These are phyloP conservation scores for Wiebesia pumilae DNA, from an alignment of 1,140 invertebrate species.

Conservation along the genomic window DNA sequence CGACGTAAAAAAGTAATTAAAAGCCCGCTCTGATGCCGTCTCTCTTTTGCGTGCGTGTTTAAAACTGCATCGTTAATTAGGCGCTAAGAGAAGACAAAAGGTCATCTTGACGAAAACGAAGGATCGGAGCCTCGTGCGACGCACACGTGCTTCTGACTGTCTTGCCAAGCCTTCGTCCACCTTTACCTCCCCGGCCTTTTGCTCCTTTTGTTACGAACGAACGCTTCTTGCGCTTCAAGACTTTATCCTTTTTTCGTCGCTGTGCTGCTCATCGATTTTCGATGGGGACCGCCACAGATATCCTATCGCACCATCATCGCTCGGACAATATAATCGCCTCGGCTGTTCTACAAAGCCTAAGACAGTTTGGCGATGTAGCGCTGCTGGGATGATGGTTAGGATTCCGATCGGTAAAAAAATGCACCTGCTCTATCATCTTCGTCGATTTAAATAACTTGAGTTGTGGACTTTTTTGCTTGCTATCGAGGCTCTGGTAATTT, in stretches of 20 bases:
- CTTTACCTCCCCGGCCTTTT: neutral
- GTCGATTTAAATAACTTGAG: constrained; percentile 12
- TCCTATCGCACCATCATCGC: constrained; percentile 28
- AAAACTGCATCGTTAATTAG: constrained; percentile 46
- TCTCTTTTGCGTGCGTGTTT: neutral
- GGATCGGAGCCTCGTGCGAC: neutral
- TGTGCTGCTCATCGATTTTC: neutral
- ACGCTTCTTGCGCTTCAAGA: neutral
- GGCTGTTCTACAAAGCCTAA: neutral
- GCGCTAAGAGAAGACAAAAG: constrained; percentile 29
- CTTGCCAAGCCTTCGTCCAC: neutral
- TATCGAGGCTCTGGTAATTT: neutral
- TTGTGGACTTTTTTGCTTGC: neutral
- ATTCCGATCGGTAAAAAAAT: constrained; percentile 4
- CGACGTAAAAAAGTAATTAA: constrained; percentile 73
- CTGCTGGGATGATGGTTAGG: neutral
- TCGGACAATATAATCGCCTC: constrained; percentile 16
- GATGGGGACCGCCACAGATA: neutral
- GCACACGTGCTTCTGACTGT: neutral
- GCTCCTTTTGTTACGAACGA: neutral
- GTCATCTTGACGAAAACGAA: constrained; percentile 10
- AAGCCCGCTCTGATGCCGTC: constrained; percentile 41
- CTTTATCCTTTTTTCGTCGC: neutral
- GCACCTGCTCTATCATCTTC: constrained; percentile 44
- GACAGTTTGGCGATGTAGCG: neutral